phyloP scores from a whole-genome alignment of 2,797 vertebrate species.

The Sebastes jordani region DNA sequence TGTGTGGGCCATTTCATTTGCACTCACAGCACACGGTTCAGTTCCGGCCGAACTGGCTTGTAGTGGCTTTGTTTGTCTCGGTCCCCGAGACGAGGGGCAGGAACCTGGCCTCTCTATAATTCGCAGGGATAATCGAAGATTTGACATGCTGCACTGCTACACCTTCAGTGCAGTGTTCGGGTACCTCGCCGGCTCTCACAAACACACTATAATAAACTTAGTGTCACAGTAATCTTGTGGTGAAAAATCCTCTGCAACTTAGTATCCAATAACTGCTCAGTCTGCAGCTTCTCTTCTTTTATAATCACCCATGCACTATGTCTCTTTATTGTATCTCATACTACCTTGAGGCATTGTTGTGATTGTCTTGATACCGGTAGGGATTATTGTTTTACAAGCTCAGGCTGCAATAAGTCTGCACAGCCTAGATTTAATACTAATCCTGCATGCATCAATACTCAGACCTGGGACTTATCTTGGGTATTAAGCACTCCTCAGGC shows the following conservation, averaged over 20 bases:
- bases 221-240: conserved; percentile 56
- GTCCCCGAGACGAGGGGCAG: conserved; percentile 46
- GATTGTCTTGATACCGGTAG: conserved; percentile 54
- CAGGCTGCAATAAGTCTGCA: conserved; percentile 51
- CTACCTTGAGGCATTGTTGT: conserved; percentile 55
- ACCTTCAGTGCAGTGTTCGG: conserved; percentile 48
- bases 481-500: conserved; percentile 55
- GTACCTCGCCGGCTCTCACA: conserved; percentile 26
- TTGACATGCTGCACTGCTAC: conserved; percentile 65
- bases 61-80: conserved; percentile 64
- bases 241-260: conserved; percentile 52
- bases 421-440: conserved; percentile 63
- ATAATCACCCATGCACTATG: conserved; percentile 36
- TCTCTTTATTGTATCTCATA: conserved; percentile 46
- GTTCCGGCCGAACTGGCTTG: conserved; percentile 66
- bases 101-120: conserved; percentile 56
- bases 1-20: conserved; percentile 65
- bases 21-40: conserved; percentile 62
- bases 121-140: conserved; percentile 68
- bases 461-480: conserved; percentile 51
- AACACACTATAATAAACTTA: conserved; percentile 56
- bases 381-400: conserved; percentile 75
- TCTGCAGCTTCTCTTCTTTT: conserved; percentile 38
- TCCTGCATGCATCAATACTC: conserved; percentile 60
- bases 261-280: conserved; percentile 40